Base-by-base conservation (phyloP, 2,888 invertebrate genomes). In the Mimachlamys varia region DNA sequence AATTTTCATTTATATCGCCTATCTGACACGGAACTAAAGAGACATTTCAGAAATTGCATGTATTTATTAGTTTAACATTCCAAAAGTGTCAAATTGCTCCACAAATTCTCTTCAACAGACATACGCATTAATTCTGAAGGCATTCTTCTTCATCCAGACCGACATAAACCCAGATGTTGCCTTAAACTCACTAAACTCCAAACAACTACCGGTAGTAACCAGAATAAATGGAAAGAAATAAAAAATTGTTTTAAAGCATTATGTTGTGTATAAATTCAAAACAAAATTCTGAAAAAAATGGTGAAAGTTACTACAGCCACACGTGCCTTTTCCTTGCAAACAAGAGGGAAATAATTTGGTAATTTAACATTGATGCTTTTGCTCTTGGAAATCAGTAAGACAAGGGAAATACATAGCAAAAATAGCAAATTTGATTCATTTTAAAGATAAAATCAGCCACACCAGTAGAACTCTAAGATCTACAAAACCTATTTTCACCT, bases 361-460 rank as follows among this genome's bases (percentile, higher is more conserved):
- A 27, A 27, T 58, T 22, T 3, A 44, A 44, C 44, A 76, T 10
- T 76, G 22, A 27, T 22, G 76, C 76, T 76, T 76, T 76, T 76
- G 27, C 33, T 33, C 76, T 22, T 76, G 13, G 27, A 76, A 76
- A 76, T 76, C 58, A 58, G 19, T n/a, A 4, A 58, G 58, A 58
- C 13, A 17, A 58, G n/a, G n/a, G 19, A 58, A 22, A 76, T 33
- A 76, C 12, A 33, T 27, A 33, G 76, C 33, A 27, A 76, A 76
- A 76, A 76, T 33, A 76, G 76, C 76, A 76, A 76, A 76, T 76
- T 62, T 76, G 76, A 76, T 76, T 1, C 7, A 76, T 76, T 76
- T 76, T 27, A 27, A 44, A 76, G 7, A 76, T 22, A 76, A 76
- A 76, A 76, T 33, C 33, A 76, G 76, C 76, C 27, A 76, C 76